A percentile compares a stretch with the other conserved stretches of the same genome.
phyloP scores from a whole-genome alignment of 2,888 invertebrate species.

The Alentia gelatinosa region DNA sequence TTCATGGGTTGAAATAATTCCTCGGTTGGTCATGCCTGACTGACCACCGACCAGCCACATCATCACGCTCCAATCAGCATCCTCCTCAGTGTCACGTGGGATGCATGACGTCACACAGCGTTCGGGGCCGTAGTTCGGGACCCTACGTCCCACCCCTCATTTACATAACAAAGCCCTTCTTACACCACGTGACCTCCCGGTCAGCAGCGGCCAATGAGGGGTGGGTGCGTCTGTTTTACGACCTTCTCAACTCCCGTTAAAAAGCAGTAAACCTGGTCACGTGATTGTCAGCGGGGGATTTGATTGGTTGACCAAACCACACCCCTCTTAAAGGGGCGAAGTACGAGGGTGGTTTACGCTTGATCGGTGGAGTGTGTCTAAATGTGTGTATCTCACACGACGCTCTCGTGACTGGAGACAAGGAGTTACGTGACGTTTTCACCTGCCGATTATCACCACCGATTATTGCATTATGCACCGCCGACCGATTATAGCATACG shows the following conservation, averaged over 20 bases:
- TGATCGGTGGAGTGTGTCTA: neutral
- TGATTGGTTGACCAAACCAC: neutral
- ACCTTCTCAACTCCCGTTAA: neutral
- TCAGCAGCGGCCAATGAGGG: neutral
- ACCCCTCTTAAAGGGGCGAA: neutral
- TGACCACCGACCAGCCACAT: too few species aligned
- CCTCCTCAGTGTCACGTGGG: neutral
- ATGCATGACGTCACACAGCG: neutral
- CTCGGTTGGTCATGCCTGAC: too few species aligned
- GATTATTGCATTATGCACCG: too few species aligned
- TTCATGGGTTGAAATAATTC: too few species aligned
- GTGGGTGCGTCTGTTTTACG: neutral
- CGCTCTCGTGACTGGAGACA: too few species aligned
- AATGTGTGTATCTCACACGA: too few species aligned
- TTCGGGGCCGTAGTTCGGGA: neutral
- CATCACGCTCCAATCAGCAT: too few species aligned
- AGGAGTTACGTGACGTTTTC: too few species aligned
- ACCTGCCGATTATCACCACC: too few species aligned
- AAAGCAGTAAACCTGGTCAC: neutral
- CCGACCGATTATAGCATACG: too few species aligned
- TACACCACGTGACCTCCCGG: neutral
- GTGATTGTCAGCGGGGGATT: neutral
- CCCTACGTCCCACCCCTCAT: neutral
- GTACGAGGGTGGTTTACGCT: neutral
- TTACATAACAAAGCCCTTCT: neutral